Conservation (phyloP, 2,113 vertebrate species). For the Thunnus thynnus region DNA sequence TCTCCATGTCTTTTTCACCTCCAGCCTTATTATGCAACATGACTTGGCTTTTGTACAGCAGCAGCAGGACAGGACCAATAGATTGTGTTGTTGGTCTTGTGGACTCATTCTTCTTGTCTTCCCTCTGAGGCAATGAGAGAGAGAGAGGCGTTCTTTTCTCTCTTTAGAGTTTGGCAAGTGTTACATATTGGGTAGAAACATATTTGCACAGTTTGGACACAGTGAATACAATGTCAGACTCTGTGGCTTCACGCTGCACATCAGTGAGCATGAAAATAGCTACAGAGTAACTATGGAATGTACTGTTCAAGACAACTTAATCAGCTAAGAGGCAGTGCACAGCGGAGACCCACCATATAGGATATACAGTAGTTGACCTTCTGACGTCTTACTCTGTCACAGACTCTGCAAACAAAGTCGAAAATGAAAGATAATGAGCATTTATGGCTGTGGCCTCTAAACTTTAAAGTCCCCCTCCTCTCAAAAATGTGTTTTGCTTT, state of each 20-base stretch:
- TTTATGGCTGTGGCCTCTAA: no score
- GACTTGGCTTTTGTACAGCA: slow-evolving; percentile 45
- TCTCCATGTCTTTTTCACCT: slow-evolving; percentile 49
- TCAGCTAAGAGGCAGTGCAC: background rate
- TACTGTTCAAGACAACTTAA: background rate
- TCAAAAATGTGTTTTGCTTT: no score
- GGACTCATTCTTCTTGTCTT: slow-evolving; percentile 47
- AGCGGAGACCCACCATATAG: background rate
- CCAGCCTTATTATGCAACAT: slow-evolving; percentile 57
- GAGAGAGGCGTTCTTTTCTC: slow-evolving; percentile 27
- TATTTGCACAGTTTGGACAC: slow-evolving; percentile 33
- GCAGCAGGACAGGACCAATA: slow-evolving; percentile 43
- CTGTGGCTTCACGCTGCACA: slow-evolving; percentile 9
- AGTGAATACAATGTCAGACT: slow-evolving; percentile 5
- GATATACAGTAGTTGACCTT: no score
- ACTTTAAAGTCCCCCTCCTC: no score
- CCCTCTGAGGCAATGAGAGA: slow-evolving; percentile 4
- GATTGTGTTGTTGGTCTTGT: slow-evolving; percentile 53
- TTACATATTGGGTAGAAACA: slow-evolving; percentile 4
- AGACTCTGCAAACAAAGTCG: no score
- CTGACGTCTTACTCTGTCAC: no score
- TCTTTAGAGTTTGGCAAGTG: slow-evolving; percentile 13
- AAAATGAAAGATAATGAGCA: no score
- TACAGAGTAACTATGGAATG: slow-evolving; percentile 16
- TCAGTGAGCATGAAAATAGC: slow-evolving; percentile 22